Base-by-base conservation (phyloP, 2,797 vertebrate species). In the Pteropus rufus region DNA sequence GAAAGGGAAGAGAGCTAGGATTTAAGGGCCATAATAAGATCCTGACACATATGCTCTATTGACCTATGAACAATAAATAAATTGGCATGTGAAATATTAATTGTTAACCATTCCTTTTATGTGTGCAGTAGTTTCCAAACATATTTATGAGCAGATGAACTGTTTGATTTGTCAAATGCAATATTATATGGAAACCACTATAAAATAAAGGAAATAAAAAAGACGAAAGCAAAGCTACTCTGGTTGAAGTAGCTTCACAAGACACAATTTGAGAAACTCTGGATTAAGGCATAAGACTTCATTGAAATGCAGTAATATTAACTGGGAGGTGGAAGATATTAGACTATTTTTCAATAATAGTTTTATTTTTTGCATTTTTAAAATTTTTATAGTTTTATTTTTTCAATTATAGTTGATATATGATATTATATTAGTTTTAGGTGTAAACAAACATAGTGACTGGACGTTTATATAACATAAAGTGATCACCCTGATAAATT, bases 241-340 rank as follows among this genome's bases (percentile, higher is more conserved):
- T 90, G 49, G 23, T 56, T 65, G 69, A 87, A 84, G 64, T 16
- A 56, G 56, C 23, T 94, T 36, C 29, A 77, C 10, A 70, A 62
- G 23, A 14, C 34, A 89, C n/a, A 93, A 85, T 89, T 89, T 86
- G 14, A 36, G 76, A 89, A 81, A 62, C 5, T 39, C 46, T 39
- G 31, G 36, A 26, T 82, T 46, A 81, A 73, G 29, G 7, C 8
- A 93, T 44, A 72, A 72, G 54, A 54, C 6, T 67, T 56, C 14
- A 89, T 91, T 80, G 70, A 95, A 84, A 76, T 93, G n/a, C 14
- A 85, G 12, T 86, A 77, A 54, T 83, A 84, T n/a, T 81, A 41
- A 26, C 29, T 52, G 2, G 36, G 41, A 89, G 81, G 21, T 89
- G 46, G 67, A 60, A 49, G 18, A 81, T 52, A 34, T 75, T 89